Evolutionary conservation across 2,113 vertebrate genomes (phyloP).

Genomic region (Galbula dea): DNA sequence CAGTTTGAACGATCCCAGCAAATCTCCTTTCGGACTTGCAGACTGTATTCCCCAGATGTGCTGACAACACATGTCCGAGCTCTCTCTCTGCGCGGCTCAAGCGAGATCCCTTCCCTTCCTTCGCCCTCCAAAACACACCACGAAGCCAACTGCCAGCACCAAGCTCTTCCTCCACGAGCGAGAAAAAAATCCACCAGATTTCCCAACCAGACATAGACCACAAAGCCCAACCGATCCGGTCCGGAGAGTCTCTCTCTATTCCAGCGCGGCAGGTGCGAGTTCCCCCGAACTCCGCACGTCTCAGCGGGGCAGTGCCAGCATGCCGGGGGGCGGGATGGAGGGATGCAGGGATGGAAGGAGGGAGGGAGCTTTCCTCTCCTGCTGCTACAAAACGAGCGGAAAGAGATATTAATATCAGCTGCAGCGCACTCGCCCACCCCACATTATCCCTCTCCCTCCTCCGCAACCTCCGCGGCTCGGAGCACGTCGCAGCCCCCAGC

Average conservation of each 20-base stretch:
- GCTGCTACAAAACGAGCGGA: conserved; percentile 43
- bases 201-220: conserved; percentile 78
- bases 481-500: background rate
- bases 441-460: background rate
- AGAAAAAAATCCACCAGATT: conserved; percentile 68
- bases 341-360: background rate
- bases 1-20: conserved; percentile 79
- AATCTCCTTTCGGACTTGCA: conserved; percentile 82
- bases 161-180: conserved; percentile 59
- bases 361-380: background rate
- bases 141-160: conserved; percentile 48
- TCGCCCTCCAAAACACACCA: conserved; percentile 57
- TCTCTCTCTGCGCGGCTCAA: conserved; percentile 51
- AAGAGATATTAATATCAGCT: conserved; percentile 43
- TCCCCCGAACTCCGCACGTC: conserved; percentile 63
- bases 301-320: conserved; percentile 61
- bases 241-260: conserved; percentile 32
- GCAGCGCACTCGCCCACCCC: background rate
- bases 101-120: conserved; percentile 64
- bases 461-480: background rate
- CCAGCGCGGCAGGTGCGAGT: conserved; percentile 47
- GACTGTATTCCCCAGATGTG: conserved; percentile 85
- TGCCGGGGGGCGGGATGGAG: background rate
- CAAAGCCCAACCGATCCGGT: conserved; percentile 53
- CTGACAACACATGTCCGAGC: conserved; percentile 86